phyloP scores from a whole-genome alignment of 2,113 vertebrate species.

The Dermatemys mawii region DNA sequence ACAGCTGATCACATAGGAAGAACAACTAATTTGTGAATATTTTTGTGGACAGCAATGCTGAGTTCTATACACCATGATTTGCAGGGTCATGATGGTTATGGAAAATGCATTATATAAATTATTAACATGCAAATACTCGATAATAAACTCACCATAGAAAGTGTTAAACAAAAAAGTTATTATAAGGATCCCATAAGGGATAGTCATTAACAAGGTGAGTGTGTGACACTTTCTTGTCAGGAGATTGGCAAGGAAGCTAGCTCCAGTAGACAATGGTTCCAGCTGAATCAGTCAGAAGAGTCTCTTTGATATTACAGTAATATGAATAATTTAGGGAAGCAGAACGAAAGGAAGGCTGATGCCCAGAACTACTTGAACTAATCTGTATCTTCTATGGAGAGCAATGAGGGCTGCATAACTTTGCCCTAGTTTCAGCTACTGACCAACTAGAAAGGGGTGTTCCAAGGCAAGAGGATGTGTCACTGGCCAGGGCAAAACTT shows the following conservation, averaged over 20 bases:
- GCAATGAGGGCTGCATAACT: background rate
- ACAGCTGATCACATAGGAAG: background rate
- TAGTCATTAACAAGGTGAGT: background rate
- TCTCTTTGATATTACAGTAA: background rate
- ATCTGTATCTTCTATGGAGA: background rate
- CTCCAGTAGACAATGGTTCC: background rate
- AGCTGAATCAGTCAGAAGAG: background rate
- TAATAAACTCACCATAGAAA: background rate
- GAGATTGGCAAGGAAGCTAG: background rate
- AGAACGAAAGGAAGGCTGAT: background rate
- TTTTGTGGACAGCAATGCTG: background rate
- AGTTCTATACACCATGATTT: background rate
- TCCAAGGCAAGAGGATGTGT: background rate
- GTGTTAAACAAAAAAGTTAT: background rate
- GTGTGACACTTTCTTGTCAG: background rate
- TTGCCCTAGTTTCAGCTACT: background rate
- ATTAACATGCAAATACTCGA: background rate
- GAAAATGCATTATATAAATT: background rate
- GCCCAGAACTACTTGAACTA: background rate
- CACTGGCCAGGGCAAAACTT: background rate
- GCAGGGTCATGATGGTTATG: background rate
- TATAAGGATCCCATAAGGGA: background rate
- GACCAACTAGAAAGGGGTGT: background rate
- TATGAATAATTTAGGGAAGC: background rate
- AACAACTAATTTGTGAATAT: slow-evolving; percentile 6